Conservation (phyloP, 2,113 vertebrate species). For the Thinocorus orbignyianus region DNA sequence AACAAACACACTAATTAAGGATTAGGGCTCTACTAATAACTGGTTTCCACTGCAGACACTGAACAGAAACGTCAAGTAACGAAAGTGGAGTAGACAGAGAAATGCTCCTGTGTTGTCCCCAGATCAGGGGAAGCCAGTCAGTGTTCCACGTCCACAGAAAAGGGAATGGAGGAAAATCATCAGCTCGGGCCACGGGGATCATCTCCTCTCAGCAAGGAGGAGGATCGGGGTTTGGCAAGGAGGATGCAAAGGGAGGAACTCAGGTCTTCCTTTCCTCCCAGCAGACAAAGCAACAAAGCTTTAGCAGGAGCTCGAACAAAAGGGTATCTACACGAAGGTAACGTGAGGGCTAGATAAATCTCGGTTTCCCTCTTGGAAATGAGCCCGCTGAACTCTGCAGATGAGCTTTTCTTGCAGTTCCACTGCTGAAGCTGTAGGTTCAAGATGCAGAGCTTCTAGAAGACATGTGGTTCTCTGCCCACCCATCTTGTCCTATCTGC, state of each 20-base stretch:
- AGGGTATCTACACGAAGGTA: background rate
- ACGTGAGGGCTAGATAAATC: background rate
- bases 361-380: background rate
- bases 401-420: background rate
- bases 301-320: background rate
- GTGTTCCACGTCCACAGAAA: background rate
- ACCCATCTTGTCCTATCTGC: fast-evolving
- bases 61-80: background rate
- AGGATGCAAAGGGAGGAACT: background rate
- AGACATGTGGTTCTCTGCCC: background rate
- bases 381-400: background rate
- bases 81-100: background rate
- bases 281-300: background rate
- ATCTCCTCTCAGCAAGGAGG: background rate
- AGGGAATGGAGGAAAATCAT: background rate
- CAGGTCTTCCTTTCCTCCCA: background rate
- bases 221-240: background rate
- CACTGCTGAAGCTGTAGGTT: background rate
- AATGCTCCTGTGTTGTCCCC: background rate
- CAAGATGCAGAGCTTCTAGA: background rate
- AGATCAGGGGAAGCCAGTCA: background rate
- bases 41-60: background rate
- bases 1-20: background rate
- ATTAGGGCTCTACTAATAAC: background rate
- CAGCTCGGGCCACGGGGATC: background rate